These are phyloP conservation scores for Drosophila gunungcola DNA, from an alignment of 1,140 invertebrate species.

Conservation along the genomic window DNA sequence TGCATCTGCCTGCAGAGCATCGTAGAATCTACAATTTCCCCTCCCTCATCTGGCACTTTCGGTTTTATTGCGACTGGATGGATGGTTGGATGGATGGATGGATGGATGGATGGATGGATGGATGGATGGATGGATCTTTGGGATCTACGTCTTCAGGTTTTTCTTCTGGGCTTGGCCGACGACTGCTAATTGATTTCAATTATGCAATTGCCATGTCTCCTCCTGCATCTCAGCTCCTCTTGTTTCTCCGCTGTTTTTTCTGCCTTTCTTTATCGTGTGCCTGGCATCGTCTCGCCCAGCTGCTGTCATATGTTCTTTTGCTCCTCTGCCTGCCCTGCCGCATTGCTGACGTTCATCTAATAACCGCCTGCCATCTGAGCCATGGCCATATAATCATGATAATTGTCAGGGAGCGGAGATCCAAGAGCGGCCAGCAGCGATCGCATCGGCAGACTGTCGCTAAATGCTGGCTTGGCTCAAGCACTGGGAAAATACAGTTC, in stretches of 20 bases:
- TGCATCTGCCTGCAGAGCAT: constrained; percentile 36
- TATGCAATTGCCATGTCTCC: constrained; percentile 71
- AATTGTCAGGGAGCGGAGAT: constrained; percentile 53
- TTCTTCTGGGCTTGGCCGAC: constrained; percentile 41
- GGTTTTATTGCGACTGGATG: constrained; percentile 41
- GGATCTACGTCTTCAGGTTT: constrained; percentile 6
- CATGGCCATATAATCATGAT: constrained; percentile 73
- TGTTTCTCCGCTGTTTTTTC: constrained; percentile 4
- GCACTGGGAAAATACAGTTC: constrained; percentile 9
- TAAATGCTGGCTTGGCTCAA: constrained; percentile 38
- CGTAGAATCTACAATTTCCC: constrained; percentile 45
- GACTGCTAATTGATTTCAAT: constrained; percentile 77
- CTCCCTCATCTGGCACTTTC: constrained; percentile 64
- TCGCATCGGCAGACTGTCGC: constrained; percentile 48
- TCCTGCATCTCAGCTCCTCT: constrained; percentile 7
- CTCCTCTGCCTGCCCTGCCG: constrained; percentile 35
- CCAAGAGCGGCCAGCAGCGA: constrained; percentile 9
- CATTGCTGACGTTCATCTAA: constrained; percentile 66
- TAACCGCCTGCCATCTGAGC: constrained; percentile 70
- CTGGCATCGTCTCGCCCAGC: constrained; percentile 54
- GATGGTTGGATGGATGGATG: not conserved
- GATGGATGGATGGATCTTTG: not conserved
- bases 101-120: not conserved
- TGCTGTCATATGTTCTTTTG: constrained; percentile 50
- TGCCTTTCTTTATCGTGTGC: constrained; percentile 51